phyloP scores from a whole-genome alignment of 2,888 invertebrate species.

The Calliscelio sp. region DNA sequence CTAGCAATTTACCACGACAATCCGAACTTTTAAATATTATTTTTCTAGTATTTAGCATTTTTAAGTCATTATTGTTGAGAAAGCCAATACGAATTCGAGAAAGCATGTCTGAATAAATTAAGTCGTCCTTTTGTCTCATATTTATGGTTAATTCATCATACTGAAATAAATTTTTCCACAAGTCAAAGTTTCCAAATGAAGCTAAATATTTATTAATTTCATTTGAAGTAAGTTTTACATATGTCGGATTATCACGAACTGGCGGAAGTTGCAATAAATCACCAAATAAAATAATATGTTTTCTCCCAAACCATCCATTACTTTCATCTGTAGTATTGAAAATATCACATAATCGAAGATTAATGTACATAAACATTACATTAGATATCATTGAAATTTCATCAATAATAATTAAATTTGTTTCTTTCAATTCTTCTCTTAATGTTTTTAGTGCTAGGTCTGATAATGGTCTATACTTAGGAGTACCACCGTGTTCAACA shows the following conservation, averaged over 20 bases:
- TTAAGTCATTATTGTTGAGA: background rate
- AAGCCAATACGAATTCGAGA: conserved; percentile 17
- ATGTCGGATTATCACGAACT: conserved; percentile 72
- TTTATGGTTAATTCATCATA: conserved; percentile 77
- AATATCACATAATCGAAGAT: conserved; percentile 77
- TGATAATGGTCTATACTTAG: background rate
- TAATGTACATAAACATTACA: conserved; percentile 75
- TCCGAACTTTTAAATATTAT: background rate
- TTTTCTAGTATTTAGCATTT: conserved; percentile 24
- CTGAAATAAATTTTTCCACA: conserved; percentile 78
- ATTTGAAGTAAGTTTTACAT: conserved; percentile 66
- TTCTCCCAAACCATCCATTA: conserved; percentile 80
- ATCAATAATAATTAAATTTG: conserved; percentile 73
- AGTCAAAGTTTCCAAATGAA: conserved; percentile 72
- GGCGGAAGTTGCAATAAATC: conserved; percentile 81
- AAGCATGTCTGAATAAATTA: conserved; percentile 70
- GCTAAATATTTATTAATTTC: conserved; percentile 72
- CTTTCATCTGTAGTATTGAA: conserved; percentile 77
- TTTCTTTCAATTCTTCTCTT: conserved; percentile 74
- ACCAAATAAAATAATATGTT: conserved; percentile 79
- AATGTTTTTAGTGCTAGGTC: conserved; percentile 47
- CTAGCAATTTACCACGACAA: conserved; percentile 51
- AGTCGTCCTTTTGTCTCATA: conserved; percentile 54
- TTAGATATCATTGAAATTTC: conserved; percentile 78
- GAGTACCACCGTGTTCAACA: conserved; percentile 28